These are phyloP conservation scores for Porphyrio hochstetteri DNA, from an alignment of 2,113 vertebrate genomes.

Conservation along the genomic window DNA sequence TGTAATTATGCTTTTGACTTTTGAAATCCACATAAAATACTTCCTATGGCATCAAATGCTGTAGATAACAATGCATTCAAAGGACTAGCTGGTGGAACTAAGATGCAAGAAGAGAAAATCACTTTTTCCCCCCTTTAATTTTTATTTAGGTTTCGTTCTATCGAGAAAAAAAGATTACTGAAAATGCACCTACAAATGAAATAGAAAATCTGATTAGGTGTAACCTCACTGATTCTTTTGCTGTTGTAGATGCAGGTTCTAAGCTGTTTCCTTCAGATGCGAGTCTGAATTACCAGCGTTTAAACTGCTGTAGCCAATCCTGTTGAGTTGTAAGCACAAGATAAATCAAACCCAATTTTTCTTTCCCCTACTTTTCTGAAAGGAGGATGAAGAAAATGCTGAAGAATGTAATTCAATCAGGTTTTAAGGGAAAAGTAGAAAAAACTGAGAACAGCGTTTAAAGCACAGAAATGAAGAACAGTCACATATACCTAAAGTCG, in stretches of 20 bases:
- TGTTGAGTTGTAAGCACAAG: not conserved
- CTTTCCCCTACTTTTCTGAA: not conserved
- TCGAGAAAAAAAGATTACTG: not conserved
- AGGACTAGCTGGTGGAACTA: not conserved
- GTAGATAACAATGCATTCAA: not conserved
- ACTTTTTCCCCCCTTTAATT: not conserved
- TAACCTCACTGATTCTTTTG: not conserved
- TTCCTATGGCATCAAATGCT: not conserved
- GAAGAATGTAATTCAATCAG: not conserved
- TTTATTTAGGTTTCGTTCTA: not conserved
- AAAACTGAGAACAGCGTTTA: not conserved
- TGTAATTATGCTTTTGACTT: not conserved
- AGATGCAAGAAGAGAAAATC: not conserved
- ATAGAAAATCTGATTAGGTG: not conserved
- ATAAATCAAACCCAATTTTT: not conserved
- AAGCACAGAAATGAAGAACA: not conserved
- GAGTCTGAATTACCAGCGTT: not conserved
- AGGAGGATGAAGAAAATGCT: not conserved
- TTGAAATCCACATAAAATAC: not conserved
- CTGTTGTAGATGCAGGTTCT: not conserved
- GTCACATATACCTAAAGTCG: not conserved
- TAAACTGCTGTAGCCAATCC: not conserved
- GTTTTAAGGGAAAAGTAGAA: not conserved
- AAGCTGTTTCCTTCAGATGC: not conserved
- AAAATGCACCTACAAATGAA: not conserved